Evolutionary conservation across 2,888 invertebrate genomes (phyloP), one percentile per base, ranked within the genome.

Genomic region (Drosophila subquinaria): DNA sequence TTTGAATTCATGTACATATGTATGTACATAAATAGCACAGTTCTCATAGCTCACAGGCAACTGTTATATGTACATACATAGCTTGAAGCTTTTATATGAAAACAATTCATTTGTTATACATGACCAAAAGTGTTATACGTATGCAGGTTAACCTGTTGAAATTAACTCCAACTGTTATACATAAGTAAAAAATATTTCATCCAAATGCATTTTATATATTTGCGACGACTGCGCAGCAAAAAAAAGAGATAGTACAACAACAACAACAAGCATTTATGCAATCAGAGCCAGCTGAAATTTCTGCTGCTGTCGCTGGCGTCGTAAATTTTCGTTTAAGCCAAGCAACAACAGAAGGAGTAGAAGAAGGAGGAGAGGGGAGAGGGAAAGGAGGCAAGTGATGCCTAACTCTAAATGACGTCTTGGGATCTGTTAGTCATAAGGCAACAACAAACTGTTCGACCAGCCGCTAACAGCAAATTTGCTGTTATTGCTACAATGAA

Each of bases 381-480:
- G 4, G 13, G 52, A 40, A 10, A n/a, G 38, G 0, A 8, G 15
- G 40, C 53, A 48, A 38, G 20, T 38, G 62, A 55, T 59, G 51
- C 48, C 55, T 17, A 62, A 57, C 20, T 67, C 60, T 47, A 57
- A 76, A 74, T 66, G 52, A 57, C 53, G 75, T 62, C 62, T 59
- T 62, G 65, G 53, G 47, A 56, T 36, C 30, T 50, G 48, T 69
- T 76, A 69, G 78, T 73, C 73, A 76, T 68, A 60, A 35, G 23
- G 11, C 30, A 53, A 23, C 51, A 50, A 62, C 42, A 67, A 67
- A 60, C 23, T 60, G n/a, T 9, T 48, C 40, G 47, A 69, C 50
- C 40, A 38, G 48, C 69, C 56, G 33, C 45, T 60, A 72, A 68
- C 43, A 27, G 51, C 45, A 64, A 64, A 67, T 42, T n/a, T n/a